Evolutionary conservation across 2,888 invertebrate species (phyloP).

Genomic region (Rugalucina vietnamica): DNA sequence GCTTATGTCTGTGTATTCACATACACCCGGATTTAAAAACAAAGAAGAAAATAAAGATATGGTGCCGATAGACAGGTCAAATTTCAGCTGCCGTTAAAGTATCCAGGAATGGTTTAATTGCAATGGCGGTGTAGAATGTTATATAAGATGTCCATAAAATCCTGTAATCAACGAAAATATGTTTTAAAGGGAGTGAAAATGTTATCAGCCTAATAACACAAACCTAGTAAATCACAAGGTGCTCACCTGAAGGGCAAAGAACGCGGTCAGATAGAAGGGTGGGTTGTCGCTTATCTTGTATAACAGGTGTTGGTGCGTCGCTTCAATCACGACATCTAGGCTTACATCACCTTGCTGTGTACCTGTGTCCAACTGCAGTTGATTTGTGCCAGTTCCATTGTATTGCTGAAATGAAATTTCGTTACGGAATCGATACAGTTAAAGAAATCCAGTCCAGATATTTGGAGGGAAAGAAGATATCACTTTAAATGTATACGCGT

Average conservation of each 20-base stretch:
- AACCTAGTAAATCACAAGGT: too few relatives aligned
- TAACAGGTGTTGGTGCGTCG: conserved; percentile 15
- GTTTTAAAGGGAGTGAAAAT: too few relatives aligned
- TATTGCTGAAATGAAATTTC: too few relatives aligned
- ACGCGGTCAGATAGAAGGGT: conserved; percentile 45
- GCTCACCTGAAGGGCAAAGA: conserved; percentile 59
- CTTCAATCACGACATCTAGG: background rate
- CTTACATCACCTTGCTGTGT: too few relatives aligned
- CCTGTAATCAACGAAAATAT: too few relatives aligned
- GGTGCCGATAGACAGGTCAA: background rate
- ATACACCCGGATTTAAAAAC: background rate
- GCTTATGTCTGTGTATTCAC: background rate
- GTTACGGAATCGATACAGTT: too few relatives aligned
- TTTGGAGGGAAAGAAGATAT: too few relatives aligned
- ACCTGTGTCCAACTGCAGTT: too few relatives aligned
- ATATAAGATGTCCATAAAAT: background rate
- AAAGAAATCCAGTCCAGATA: too few relatives aligned
- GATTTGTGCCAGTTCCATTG: too few relatives aligned
- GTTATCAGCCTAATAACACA: too few relatives aligned
- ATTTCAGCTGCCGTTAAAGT: background rate
- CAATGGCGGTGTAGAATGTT: background rate
- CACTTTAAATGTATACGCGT: too few relatives aligned
- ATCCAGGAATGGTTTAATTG: background rate
- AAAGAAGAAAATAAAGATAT: background rate
- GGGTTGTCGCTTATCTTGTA: conserved; percentile 53